Evolutionary conservation across 1,140 invertebrate species (phyloP), one percentile per base, ranked within the genome.

Genomic region (Caenorhabditis brenneri): DNA sequence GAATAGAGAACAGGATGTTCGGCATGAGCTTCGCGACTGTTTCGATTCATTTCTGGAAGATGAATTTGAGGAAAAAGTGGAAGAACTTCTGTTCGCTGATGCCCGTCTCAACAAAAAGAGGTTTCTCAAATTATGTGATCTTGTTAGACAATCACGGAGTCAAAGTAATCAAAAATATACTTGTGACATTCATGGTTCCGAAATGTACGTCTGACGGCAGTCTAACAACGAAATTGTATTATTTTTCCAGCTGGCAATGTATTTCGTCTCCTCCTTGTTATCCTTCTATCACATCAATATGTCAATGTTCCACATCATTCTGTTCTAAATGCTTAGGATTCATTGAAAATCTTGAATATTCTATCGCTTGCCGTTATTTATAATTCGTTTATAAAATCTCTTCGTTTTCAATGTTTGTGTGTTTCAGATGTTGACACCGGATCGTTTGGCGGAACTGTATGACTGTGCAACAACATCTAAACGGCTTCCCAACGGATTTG

Each of bases 61-160:
- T 2, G 65, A 74, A 42, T 74, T 74, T 74, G 65, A 74, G 12
- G 65, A 74, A 12, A 74, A 74, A 74, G 65, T 74, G 22, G 65
- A 74, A 12, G 27, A 33, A 3, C 6, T 74, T 12, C 29, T 74
- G 29, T 74, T 42, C 10, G 36, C 36, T 12, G 65, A 74, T 42
- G 65, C 65, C 33, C 42, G 65, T 27, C 36, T 74, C n/a, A 74
- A 74, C 22, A 74, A 24, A 0, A n/a, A 29, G 10, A 42, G 22
- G n/a, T 74, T 74, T 24, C 65, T 12, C 10, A 5, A 42, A 46
- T n/a, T 74, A 15, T 74, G 65, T 42, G 65, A 74, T 19, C 22
- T 74, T 2, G 65, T 74, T 10, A 74, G 24, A 12, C 10, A 22
- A 42, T 74, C 65, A 1, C 42, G 65, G 24, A 16, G 29, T 24